phyloP scores from a whole-genome alignment of 2,888 invertebrate species.

The Lamproptera curius region DNA sequence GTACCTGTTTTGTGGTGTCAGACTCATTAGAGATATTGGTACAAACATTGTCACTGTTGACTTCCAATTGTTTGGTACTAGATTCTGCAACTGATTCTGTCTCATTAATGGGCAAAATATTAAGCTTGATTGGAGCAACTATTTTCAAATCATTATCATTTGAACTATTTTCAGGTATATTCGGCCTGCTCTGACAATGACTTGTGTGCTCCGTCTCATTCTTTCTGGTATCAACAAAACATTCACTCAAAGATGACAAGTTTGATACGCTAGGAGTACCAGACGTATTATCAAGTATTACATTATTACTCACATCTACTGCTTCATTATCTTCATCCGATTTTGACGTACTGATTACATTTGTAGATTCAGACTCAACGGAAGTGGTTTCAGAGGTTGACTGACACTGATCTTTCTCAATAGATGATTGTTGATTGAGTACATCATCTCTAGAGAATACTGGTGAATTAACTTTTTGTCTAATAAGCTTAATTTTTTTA shows the following conservation, averaged over 20 bases:
- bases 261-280: background rate
- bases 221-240: slow-evolving; percentile 4
- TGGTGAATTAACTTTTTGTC: slow-evolving; percentile 55
- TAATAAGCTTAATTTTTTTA: slow-evolving; percentile 70
- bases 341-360: slow-evolving; percentile 28
- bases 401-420: slow-evolving; percentile 52
- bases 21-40: slow-evolving; percentile 27
- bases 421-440: slow-evolving; percentile 29
- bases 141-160: slow-evolving; percentile 35
- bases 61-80: slow-evolving; percentile 22
- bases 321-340: slow-evolving; percentile 3
- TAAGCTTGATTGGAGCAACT: slow-evolving; percentile 50
- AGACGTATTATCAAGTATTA: background rate
- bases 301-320: slow-evolving; percentile 1
- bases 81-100: slow-evolving; percentile 22
- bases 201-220: slow-evolving; percentile 11
- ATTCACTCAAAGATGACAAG: slow-evolving; percentile 5
- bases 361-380: slow-evolving; percentile 31
- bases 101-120: slow-evolving; percentile 34
- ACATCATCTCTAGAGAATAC: slow-evolving; percentile 39
- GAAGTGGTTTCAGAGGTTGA: slow-evolving; percentile 47
- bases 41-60: slow-evolving; percentile 33
- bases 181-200: slow-evolving; percentile 8
- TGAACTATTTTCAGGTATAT: slow-evolving; percentile 12
- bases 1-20: slow-evolving; percentile 57